phyloP scores from a whole-genome alignment of 1,140 invertebrate species.

The Drosophila equinoxialis region DNA sequence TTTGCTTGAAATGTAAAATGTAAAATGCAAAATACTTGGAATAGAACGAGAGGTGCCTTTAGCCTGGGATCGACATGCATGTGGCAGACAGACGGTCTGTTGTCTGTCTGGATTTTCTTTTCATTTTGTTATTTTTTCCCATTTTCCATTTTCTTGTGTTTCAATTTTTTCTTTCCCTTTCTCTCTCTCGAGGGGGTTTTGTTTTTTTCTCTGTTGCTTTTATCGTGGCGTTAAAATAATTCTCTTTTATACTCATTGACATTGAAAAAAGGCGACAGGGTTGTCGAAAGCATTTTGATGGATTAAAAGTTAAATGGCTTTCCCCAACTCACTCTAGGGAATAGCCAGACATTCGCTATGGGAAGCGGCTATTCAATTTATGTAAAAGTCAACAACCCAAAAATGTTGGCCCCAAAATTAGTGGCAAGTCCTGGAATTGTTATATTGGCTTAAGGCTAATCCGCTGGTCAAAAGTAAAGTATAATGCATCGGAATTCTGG shows the following conservation, averaged over 20 bases:
- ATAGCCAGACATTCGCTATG: slow-evolving; percentile 12
- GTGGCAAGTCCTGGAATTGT: slow-evolving; percentile 5
- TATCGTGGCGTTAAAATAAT: slow-evolving; percentile 55
- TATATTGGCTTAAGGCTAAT: background rate
- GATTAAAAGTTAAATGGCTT: slow-evolving; percentile 73
- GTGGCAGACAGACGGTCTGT: slow-evolving; percentile 36
- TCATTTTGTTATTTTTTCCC: slow-evolving; percentile 25
- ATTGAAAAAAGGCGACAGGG: slow-evolving; percentile 35
- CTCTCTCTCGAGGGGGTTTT: background rate
- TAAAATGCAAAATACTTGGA: slow-evolving; percentile 34
- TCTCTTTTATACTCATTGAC: slow-evolving; percentile 49
- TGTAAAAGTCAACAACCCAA: background rate
- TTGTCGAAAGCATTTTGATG: slow-evolving; percentile 60
- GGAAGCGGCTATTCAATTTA: slow-evolving; percentile 33
- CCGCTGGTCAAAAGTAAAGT: background rate
- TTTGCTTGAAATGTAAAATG: slow-evolving; percentile 56
- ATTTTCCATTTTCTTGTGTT: slow-evolving; percentile 28
- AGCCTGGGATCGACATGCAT: slow-evolving; percentile 45
- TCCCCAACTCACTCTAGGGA: slow-evolving; percentile 32
- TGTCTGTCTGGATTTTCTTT: slow-evolving; percentile 30
- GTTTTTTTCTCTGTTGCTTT: slow-evolving; percentile 13
- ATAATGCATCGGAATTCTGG: background rate
- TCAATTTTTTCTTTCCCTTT: slow-evolving; percentile 21
- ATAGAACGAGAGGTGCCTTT: slow-evolving; percentile 57
- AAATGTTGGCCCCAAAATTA: slow-evolving; percentile 35